Conservation (phyloP, 2,797 vertebrate species). For the Anniella stebbinsi region DNA sequence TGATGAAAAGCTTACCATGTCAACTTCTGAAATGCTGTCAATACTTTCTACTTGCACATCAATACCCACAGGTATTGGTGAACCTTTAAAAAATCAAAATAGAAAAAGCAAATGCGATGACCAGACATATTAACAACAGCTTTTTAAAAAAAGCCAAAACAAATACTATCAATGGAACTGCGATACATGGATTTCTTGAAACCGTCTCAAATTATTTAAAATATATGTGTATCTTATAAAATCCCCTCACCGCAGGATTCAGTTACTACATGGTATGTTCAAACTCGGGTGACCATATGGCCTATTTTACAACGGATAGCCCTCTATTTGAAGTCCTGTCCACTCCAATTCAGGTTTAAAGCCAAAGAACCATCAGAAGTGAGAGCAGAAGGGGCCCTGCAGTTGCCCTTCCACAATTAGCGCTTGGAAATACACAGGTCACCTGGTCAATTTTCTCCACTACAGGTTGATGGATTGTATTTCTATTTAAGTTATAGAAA, state of each 20-base stretch:
- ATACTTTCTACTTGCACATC: conserved; percentile 94
- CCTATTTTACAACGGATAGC: too few relatives aligned
- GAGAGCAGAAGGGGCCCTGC: too few relatives aligned
- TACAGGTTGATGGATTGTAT: too few relatives aligned
- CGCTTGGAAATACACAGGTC: too few relatives aligned
- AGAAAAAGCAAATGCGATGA: conserved; percentile 11
- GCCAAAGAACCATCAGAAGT: too few relatives aligned
- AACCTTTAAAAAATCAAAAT: conserved; percentile 79
- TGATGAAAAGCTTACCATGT: conserved; percentile 85
- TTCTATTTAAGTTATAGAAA: too few relatives aligned
- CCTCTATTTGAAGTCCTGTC: too few relatives aligned
- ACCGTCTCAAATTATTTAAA: not conserved
- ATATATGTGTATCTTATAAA: not conserved
- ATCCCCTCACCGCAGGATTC: too few relatives aligned
- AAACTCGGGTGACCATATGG: not conserved
- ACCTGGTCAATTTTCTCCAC: too few relatives aligned
- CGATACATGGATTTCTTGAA: not conserved
- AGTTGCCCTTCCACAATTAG: too few relatives aligned
- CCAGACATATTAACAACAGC: not conserved
- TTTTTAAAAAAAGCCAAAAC: not conserved
- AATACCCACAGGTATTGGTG: conserved; percentile 90
- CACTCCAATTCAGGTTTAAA: too few relatives aligned
- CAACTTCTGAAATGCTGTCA: conserved; percentile 94
- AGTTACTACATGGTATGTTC: not conserved
- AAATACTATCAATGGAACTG: not conserved